phyloP scores from a whole-genome alignment of 2,113 vertebrate species.

The Phalacrocorax carbo region DNA sequence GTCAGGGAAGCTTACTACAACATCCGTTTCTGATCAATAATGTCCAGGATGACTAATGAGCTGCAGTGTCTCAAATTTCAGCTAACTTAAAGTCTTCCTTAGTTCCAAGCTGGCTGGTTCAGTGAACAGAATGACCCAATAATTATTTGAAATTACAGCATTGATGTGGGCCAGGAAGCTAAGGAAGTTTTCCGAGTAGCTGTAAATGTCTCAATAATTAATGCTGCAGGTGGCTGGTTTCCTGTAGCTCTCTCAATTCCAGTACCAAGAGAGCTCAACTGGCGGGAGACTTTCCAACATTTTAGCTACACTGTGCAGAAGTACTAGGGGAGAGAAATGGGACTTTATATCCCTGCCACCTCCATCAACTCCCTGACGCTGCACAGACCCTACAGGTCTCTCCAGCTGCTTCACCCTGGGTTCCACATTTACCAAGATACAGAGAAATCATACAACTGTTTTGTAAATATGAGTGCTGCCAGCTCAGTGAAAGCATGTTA shows the following conservation, averaged over 20 bases:
- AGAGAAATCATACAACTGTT: background rate
- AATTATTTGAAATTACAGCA: slow-evolving; percentile 3
- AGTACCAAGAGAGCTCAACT: background rate
- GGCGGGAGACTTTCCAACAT: background rate
- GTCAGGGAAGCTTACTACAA: background rate
- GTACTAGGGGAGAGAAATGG: background rate
- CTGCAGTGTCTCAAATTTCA: background rate
- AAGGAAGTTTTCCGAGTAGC: background rate
- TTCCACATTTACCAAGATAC: background rate
- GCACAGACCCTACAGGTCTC: background rate
- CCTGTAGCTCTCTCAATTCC: background rate
- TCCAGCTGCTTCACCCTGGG: background rate
- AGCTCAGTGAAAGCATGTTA: background rate
- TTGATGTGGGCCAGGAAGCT: background rate
- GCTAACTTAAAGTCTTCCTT: background rate
- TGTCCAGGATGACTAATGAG: background rate
- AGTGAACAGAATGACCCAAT: background rate
- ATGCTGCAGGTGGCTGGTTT: slow-evolving; percentile 1
- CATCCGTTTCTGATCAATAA: slow-evolving; percentile 15
- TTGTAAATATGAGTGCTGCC: background rate
- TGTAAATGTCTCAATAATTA: slow-evolving; percentile 16
- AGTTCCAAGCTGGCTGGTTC: background rate
- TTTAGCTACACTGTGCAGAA: background rate
- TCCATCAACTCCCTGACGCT: background rate
- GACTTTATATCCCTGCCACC: background rate